Evolutionary conservation across 2,888 invertebrate genomes (phyloP).

Genomic region (Anoplius nigerrimus): DNA sequence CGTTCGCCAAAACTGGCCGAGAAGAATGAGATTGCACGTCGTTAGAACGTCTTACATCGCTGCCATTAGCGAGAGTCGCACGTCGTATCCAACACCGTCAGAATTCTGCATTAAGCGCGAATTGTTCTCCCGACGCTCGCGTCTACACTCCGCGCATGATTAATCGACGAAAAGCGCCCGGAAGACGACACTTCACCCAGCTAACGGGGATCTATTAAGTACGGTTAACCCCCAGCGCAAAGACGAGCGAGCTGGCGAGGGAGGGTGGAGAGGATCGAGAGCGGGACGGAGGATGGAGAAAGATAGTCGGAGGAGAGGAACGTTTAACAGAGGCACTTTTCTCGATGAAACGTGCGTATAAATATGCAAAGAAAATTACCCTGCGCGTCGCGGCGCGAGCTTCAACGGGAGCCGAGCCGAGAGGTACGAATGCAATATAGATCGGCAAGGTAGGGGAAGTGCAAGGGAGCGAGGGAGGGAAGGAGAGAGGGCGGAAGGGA

Average conservation of each 20-base stretch:
- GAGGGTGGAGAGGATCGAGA: background rate
- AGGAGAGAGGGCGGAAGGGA: constrained; percentile 44
- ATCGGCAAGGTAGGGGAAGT: constrained; percentile 24
- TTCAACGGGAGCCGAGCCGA: constrained; percentile 40
- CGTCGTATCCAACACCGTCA: no score
- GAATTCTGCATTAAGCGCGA: no score
- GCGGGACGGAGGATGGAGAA: background rate
- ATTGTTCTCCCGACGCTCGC: no score
- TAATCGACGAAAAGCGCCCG: background rate
- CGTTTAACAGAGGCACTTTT: constrained; percentile 48
- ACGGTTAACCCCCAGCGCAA: constrained; percentile 26
- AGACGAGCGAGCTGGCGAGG: no score
- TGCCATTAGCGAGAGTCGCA: no score
- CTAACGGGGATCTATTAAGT: constrained; percentile 41
- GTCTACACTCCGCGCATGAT: no score
- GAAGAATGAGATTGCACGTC: no score
- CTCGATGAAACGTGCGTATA: constrained; percentile 52
- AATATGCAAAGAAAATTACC: constrained; percentile 59
- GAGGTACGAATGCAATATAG: constrained; percentile 58
- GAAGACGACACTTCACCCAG: background rate
- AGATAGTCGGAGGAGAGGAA: constrained; percentile 6
- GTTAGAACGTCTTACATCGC: no score
- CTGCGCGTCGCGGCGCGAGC: constrained; percentile 36
- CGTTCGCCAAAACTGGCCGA: no score
- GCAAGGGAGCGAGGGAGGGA: constrained; percentile 30